Conservation (phyloP, 2,888 invertebrate genomes). For the Heteromyza rotundicornis region DNA sequence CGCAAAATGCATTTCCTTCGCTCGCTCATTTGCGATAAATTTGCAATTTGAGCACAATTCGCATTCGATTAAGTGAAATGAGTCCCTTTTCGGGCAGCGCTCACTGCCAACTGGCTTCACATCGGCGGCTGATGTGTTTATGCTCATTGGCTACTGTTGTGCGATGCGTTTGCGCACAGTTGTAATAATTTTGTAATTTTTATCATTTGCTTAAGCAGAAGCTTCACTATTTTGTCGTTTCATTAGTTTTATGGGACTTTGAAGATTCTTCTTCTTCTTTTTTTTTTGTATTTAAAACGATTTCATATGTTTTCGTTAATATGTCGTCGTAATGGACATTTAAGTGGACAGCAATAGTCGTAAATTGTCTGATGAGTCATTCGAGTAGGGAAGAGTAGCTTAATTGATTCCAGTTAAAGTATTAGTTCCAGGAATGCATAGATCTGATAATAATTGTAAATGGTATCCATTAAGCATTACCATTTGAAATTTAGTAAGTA, state of each 20-base stretch:
- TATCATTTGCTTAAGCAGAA: slow-evolving; percentile 35
- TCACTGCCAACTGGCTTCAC: neutral
- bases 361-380: slow-evolving; percentile 37
- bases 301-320: slow-evolving; percentile 25
- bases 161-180: slow-evolving; percentile 35
- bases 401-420: too few relatives aligned
- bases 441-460: too few relatives aligned
- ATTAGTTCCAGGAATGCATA: too few relatives aligned
- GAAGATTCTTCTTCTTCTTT: neutral
- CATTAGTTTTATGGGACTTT: neutral
- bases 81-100: neutral
- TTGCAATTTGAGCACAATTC: neutral
- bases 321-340: slow-evolving; percentile 40
- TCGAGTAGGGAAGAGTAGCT: too few relatives aligned
- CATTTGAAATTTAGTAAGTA: too few relatives aligned
- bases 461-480: too few relatives aligned
- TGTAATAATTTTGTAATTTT: slow-evolving; percentile 42
- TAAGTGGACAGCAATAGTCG: slow-evolving; percentile 40
- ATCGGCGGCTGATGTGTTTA: neutral
- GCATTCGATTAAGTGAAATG: neutral
- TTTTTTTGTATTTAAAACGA: neutral
- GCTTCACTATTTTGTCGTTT: neutral
- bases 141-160: neutral
- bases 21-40: neutral
- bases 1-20: neutral